Evolutionary conservation across 2,113 vertebrate genomes (phyloP).

Genomic region (Rhabdomys dilectus): DNA sequence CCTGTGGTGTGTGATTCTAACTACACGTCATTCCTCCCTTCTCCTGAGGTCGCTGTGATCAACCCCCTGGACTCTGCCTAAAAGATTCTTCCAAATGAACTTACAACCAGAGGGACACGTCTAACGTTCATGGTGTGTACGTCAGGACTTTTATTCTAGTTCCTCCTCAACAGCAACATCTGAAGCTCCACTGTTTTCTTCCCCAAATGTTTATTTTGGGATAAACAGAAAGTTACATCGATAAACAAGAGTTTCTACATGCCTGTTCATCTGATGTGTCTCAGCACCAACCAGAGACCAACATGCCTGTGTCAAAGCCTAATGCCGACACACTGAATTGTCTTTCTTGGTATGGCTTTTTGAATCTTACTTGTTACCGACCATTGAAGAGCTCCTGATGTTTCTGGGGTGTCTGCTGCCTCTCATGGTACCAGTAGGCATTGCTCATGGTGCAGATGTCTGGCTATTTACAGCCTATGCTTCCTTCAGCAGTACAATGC

Average conservation of each 20-base stretch:
- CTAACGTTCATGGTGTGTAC: not conserved
- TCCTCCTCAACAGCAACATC: not conserved
- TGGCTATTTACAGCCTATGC: not conserved
- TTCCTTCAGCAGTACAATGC: not conserved
- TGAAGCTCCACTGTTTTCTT: not conserved
- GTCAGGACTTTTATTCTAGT: not conserved
- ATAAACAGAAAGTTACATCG: not conserved
- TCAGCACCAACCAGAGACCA: too few relatives aligned
- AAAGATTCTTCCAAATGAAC: not conserved
- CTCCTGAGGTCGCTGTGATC: not conserved
- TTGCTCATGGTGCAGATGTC: not conserved
- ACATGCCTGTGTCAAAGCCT: not conserved
- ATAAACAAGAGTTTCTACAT: not conserved
- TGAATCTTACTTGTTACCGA: not conserved
- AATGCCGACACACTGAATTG: not conserved
- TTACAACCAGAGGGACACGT: not conserved
- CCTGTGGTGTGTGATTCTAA: not conserved
- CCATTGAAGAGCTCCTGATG: not conserved
- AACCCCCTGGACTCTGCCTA: not conserved
- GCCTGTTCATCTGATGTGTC: not conserved
- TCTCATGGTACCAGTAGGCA: not conserved
- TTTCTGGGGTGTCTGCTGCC: not conserved
- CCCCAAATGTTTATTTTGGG: not conserved
- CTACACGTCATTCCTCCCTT: not conserved
- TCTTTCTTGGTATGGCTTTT: slow-evolving; percentile 14